Evolutionary conservation across 1,140 invertebrate genomes (phyloP), one percentile per base, ranked within the genome.

Genomic region (Leucophenga varia): DNA sequence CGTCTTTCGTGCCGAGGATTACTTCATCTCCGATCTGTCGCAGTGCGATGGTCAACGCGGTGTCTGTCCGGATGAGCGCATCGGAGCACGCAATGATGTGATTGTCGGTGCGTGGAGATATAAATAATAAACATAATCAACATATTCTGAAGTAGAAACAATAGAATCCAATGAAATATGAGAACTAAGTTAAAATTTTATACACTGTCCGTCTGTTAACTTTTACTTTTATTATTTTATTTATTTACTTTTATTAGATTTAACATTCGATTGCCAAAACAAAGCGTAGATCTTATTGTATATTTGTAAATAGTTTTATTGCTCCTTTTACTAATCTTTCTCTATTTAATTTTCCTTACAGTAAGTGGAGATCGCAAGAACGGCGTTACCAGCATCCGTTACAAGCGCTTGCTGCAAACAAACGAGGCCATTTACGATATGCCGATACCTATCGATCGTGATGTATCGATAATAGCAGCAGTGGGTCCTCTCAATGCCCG

Each of bases 381-480:
- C 64, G 91, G 90, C 0, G 79, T 94, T 0, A 94, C 90, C 0
- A 87, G 84, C n/a, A 84, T 94, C 3, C 85, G 84, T 2, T 94
- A 88, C 65, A 81, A 81, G 21, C 81, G 91, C 3, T 85, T 89
- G 0, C 76, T 93, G 32, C 80, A 84, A 42, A 89, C 89, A 0
- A 87, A 85, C 52, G 89, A 92, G 52, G 79, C 84, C 0, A 76
- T 81, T 12, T 85, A 83, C 47, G 88, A 91, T 64, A 79, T 80
- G 50, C 80, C 86, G 21, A 85, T 91, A 41, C 82, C 87, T 1
- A 75, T 76, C 1, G 78, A 84, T 22, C 79, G 82, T 1, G 82
- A 88, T 16, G 84, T 86, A 8, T 86, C 83, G 13, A 84, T 94
- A 2, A 90, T 95, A n/a, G 91, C 91, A 0, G 91, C 92, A 10